Percentiles rank a stretch among this genome's conserved stretches.
These are phyloP conservation scores for Empis stercorea DNA, from an alignment of 2,888 invertebrate species.

Conservation along the genomic window DNA sequence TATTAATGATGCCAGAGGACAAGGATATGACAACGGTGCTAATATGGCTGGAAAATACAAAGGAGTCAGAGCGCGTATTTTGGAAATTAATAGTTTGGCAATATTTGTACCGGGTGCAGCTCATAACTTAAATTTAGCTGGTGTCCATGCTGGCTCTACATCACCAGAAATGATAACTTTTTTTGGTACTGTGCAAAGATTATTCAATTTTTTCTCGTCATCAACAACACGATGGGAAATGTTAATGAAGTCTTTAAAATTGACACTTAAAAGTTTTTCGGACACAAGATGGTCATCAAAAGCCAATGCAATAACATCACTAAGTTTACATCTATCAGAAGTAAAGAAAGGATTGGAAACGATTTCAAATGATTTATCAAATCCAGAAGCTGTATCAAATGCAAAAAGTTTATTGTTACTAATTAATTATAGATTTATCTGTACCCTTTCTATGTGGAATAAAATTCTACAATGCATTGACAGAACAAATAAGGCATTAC, in stretches of 20 bases:
- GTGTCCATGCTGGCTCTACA: not conserved
- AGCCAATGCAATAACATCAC: not conserved
- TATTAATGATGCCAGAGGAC: not conserved
- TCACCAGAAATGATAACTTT: not conserved
- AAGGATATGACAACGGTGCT: not conserved
- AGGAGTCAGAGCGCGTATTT: not conserved
- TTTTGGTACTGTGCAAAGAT: conserved; percentile 1
- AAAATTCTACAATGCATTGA: not conserved
- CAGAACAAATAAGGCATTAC: not conserved
- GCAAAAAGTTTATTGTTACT: not conserved
- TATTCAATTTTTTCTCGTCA: not conserved
- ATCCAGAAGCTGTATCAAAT: not conserved
- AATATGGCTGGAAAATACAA: not conserved
- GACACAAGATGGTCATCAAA: not conserved
- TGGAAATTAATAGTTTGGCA: not conserved
- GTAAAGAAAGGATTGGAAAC: not conserved
- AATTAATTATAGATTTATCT: not conserved
- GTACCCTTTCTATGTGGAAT: not conserved
- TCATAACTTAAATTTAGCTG: not conserved
- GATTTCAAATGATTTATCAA: not conserved
- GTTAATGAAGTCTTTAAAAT: not conserved
- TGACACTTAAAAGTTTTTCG: not conserved
- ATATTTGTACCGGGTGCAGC: not conserved
- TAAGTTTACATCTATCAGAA: not conserved
- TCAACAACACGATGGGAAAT: not conserved